These are phyloP conservation scores for Drosophila punjabiensis DNA, from an alignment of 1,140 invertebrate genomes.

Conservation along the genomic window DNA sequence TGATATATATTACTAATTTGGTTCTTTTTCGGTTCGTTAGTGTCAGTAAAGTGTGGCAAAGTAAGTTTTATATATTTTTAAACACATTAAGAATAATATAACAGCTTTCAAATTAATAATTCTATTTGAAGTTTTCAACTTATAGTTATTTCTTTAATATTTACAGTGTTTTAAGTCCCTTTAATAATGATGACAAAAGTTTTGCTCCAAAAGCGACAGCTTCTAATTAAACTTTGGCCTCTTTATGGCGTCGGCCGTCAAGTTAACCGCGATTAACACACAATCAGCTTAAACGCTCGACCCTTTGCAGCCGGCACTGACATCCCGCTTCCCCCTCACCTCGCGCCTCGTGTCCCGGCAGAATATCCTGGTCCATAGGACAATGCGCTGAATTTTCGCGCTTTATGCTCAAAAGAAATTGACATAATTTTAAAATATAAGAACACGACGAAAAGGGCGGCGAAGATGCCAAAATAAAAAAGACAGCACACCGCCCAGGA, in stretches of 20 bases:
- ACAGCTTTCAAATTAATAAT: neutral
- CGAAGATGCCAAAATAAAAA: constrained; percentile 43
- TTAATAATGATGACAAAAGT: constrained; percentile 36
- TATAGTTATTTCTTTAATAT: neutral
- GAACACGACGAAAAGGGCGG: constrained; percentile 28
- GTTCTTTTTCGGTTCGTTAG: too few relatives aligned
- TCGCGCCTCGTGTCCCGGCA: neutral
- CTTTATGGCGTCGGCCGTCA: constrained; percentile 32
- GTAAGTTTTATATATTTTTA: neutral
- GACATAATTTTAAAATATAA: constrained; percentile 74
- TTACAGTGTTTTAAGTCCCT: neutral
- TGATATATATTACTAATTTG: too few relatives aligned
- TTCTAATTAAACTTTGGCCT: constrained; percentile 57
- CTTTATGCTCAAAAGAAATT: constrained; percentile 65
- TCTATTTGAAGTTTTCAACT: neutral
- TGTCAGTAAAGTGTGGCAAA: too few relatives aligned
- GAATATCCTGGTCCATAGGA: constrained; percentile 20
- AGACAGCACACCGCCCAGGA: constrained; percentile 16
- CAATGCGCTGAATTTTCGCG: constrained; percentile 38
- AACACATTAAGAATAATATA: neutral
- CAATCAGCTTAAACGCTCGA: constrained; percentile 69
- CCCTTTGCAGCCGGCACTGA: constrained; percentile 25
- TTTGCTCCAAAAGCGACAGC: constrained; percentile 17
- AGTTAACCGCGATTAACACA: constrained; percentile 66
- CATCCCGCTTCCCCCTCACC: neutral